A percentile compares a stretch with the other conserved stretches of the same genome.
Conservation (phyloP, 2,113 vertebrate species). For the Sander vitreus region DNA sequence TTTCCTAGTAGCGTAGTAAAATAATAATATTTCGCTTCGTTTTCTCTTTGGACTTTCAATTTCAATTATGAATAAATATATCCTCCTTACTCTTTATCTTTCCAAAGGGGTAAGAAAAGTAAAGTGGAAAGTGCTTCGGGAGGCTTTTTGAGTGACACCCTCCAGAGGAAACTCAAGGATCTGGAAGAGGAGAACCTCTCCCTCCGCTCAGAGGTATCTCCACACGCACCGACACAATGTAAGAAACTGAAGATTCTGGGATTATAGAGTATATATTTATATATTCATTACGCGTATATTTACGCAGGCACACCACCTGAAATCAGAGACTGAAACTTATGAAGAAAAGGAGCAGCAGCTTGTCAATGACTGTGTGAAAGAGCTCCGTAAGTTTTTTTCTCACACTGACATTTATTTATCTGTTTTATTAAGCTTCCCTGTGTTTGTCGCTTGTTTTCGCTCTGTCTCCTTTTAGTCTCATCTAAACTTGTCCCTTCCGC, state of each 20-base stretch:
- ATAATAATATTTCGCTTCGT: too few species aligned
- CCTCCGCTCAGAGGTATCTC: conserved; percentile 92
- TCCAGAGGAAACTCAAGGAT: conserved; percentile 95
- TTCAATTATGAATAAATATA: too few species aligned
- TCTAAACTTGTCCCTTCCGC: background rate
- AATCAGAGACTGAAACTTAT: conserved; percentile 96
- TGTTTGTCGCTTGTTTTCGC: background rate
- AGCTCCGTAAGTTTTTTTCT: conserved; percentile 88
- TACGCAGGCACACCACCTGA: conserved; percentile 93
- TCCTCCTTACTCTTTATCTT: background rate
- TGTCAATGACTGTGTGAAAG: conserved; percentile 97
- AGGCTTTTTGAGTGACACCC: conserved; percentile 90
- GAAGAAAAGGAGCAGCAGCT: conserved; percentile 99
- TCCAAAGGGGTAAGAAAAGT: conserved; percentile 87
- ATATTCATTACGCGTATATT: background rate
- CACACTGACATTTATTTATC: rapidly evolving
- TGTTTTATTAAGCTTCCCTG: background rate
- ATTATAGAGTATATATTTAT: background rate
- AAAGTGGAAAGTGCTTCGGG: conserved; percentile 87
- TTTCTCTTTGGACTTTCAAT: too few species aligned
- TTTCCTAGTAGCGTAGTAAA: too few species aligned
- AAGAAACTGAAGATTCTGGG: background rate
- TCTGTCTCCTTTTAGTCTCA: background rate
- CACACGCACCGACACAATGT: background rate
- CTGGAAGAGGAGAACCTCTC: conserved; percentile 96